Evolutionary conservation across 2,888 invertebrate species (phyloP), one percentile per base, ranked within the genome.

Genomic region (Stenoptilia bipunctidactyla): DNA sequence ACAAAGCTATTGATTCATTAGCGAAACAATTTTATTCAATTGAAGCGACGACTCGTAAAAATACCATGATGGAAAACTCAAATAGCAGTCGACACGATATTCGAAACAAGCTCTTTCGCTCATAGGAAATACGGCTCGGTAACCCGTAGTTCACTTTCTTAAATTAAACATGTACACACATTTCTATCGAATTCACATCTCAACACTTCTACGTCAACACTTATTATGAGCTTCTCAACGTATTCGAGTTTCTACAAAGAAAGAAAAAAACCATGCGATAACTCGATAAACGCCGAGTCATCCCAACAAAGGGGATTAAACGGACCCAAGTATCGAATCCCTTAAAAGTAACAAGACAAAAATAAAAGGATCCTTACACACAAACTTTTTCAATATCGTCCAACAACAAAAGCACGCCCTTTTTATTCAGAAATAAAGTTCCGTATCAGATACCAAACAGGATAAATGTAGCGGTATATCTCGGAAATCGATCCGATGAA

Each of bases 301-400:
- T 57, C 55, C 47, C 42, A 55, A 66, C 64, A 67, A 70, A 65
- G 46, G 50, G 62, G 61, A 65, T 63, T 68, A 63, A 59, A 62
- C 55, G 50, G 52, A 58, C 55, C 60, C 55, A 66, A 69, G 61
- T 68, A 65, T 63, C 50, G 47, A 61, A 69, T 71, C 67, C 63
- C 61, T 62, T 60, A 57, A 69, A 66, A 70, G 65, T 55, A 63
- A 73, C 52, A 66, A 58, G 13, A 34, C 8, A 13, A 71, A 71
- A 72, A 68, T 55, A 48, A 58, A 55, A 52, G 53, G 53, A 56
- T 58, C 63, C 58, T 59, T 61, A 61, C 56, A 55, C 49, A 47
- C 55, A 69, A 77, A 72, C 67, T 75, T 77, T 79, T 73, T 70
- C 69, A 76, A 75, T 79, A 74, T 71, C 63, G 50, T 48, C 52